Conservation (phyloP, 2,797 vertebrate genomes). For the Arrhamphus sclerolepis region DNA sequence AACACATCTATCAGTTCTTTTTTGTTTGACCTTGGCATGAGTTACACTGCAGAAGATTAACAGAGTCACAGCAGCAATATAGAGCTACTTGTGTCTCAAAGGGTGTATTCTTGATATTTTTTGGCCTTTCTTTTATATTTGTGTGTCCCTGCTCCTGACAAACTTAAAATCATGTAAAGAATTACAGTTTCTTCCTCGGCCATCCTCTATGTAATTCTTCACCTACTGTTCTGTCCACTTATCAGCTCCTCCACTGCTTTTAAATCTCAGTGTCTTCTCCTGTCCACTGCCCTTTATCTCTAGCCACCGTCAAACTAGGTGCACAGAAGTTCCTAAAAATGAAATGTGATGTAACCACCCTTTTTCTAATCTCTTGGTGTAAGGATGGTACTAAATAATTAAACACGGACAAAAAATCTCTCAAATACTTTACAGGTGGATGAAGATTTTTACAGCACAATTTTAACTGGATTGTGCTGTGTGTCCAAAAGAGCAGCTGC, state of each 20-base stretch:
- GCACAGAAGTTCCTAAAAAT: constrained; percentile 16
- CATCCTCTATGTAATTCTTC: constrained; percentile 12
- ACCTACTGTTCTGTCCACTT: constrained; percentile 16
- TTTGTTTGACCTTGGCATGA: no score
- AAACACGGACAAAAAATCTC: no score
- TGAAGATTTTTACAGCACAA: no score
- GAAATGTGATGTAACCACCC: constrained; percentile 37
- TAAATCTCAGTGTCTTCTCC: constrained; percentile 34
- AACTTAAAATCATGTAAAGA: constrained; percentile 49
- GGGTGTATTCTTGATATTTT: no score
- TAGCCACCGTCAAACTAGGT: constrained; percentile 4
- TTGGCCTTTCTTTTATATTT: neutral
- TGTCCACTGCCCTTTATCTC: constrained; percentile 34
- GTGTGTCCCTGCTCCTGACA: constrained; percentile 41
- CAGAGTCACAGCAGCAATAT: no score
- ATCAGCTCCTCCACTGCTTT: constrained; percentile 12
- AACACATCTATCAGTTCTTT: no score
- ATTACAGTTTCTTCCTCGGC: constrained; percentile 40
- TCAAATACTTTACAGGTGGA: no score
- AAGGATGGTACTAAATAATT: no score
- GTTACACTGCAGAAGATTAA: no score
- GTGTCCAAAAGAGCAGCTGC: no score
- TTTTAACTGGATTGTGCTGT: no score
- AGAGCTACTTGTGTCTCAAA: no score
- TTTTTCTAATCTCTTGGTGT: neutral